phyloP scores from a whole-genome alignment of 2,797 vertebrate species.

The Sebastes cheni region DNA sequence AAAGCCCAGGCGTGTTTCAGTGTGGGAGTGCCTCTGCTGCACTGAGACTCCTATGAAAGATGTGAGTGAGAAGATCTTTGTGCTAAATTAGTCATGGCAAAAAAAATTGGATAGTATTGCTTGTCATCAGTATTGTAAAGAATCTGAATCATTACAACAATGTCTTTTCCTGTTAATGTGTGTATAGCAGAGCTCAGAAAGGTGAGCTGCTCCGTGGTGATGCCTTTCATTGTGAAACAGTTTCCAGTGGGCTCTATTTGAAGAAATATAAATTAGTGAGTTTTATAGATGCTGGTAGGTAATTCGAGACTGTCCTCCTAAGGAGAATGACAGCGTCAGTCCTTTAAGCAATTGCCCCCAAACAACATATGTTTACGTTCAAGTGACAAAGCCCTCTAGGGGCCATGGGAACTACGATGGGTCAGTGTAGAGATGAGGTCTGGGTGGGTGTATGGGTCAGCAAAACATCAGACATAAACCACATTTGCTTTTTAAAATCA shows the following conservation, averaged over 20 bases:
- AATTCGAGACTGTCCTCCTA: background rate
- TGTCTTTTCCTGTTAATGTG: background rate
- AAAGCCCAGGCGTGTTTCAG: constrained; percentile 73
- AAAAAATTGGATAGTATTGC: constrained; percentile 24
- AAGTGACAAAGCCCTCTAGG: background rate
- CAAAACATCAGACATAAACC: background rate
- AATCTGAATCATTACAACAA: constrained; percentile 31
- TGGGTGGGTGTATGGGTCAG: background rate
- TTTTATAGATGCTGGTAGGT: background rate
- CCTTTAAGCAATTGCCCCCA: background rate
- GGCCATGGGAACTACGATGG: background rate
- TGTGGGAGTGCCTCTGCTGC: constrained; percentile 74
- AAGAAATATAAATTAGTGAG: background rate
- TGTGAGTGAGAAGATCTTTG: constrained; percentile 67
- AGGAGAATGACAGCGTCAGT: background rate
- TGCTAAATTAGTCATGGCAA: constrained; percentile 60
- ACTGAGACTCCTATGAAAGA: constrained; percentile 62
- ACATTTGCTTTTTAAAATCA: background rate
- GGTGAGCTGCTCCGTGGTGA: background rate
- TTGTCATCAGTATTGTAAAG: constrained; percentile 43
- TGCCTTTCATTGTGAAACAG: constrained; percentile 4
- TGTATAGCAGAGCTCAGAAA: background rate
- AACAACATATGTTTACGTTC: background rate
- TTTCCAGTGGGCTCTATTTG: background rate
- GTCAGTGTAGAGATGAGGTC: background rate